Conservation (phyloP, 2,113 vertebrate genomes). For the Meriones unguiculatus region DNA sequence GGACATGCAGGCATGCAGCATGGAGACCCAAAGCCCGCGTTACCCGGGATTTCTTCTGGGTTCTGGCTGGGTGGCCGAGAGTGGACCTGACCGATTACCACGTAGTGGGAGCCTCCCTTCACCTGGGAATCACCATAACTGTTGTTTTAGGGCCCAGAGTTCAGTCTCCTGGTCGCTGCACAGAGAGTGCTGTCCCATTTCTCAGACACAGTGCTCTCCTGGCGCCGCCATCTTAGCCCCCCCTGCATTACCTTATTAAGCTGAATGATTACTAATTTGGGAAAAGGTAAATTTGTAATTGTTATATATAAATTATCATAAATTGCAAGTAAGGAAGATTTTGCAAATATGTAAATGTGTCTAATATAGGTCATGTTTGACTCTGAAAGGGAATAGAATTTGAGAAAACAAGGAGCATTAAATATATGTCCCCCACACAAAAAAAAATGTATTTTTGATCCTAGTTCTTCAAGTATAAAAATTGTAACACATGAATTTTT, state of each 20-base stretch:
- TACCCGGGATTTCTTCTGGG: too few species aligned
- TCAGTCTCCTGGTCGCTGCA: too few species aligned
- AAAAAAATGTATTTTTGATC: background rate
- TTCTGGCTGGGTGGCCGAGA: too few species aligned
- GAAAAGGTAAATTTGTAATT: background rate
- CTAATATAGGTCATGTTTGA: background rate
- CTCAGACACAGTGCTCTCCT: too few species aligned
- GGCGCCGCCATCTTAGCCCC: too few species aligned
- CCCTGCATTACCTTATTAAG: background rate
- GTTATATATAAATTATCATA: background rate
- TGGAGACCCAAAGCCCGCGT: too few species aligned
- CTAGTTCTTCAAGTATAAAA: constrained; percentile 3
- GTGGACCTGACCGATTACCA: too few species aligned
- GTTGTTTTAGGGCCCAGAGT: too few species aligned
- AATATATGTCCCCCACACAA: background rate
- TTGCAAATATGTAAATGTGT: background rate
- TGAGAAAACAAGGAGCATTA: background rate
- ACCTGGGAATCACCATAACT: too few species aligned
- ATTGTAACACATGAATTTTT: background rate
- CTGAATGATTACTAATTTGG: background rate
- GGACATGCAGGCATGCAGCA: too few species aligned
- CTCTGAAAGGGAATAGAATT: background rate
- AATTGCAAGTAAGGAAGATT: background rate
- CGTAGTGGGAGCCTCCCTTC: too few species aligned
- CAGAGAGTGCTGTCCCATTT: too few species aligned